These are phyloP conservation scores for Automeris io DNA, from an alignment of 2,888 invertebrate species.

Conservation along the genomic window DNA sequence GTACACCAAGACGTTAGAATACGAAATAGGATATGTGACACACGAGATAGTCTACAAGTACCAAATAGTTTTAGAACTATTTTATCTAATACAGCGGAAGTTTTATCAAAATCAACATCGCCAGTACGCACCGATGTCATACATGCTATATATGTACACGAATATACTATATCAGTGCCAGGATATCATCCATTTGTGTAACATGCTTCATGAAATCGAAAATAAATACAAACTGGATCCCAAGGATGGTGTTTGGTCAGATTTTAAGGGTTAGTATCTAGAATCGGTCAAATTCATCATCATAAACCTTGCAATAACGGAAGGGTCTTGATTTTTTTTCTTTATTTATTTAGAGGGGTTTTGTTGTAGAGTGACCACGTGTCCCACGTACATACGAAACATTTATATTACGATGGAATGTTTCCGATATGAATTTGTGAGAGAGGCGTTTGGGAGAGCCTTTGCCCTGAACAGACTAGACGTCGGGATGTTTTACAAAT, in stretches of 20 bases:
- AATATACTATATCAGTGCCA: constrained; percentile 25
- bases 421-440: no score
- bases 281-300: no score
- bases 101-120: constrained; percentile 1
- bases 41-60: constrained; percentile 34
- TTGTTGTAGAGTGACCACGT: background rate
- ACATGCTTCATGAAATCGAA: constrained; percentile 37
- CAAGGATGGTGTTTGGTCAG: background rate
- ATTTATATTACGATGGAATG: no score
- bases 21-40: constrained; percentile 35
- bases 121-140: constrained; percentile 9
- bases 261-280: no score
- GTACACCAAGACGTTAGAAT: constrained; percentile 26
- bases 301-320: no score
- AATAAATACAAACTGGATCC: constrained; percentile 17
- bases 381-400: no score
- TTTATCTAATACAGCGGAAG: constrained; percentile 17
- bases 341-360: no score
- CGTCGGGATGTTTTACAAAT: no score
- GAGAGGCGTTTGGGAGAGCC: no score
- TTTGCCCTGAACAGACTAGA: no score
- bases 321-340: no score
- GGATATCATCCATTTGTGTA: constrained; percentile 29
- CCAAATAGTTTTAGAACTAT: constrained; percentile 33
- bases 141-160: constrained; percentile 32